Evolutionary conservation across 1,140 invertebrate species (phyloP).

Genomic region (Globodera rostochiensis): DNA sequence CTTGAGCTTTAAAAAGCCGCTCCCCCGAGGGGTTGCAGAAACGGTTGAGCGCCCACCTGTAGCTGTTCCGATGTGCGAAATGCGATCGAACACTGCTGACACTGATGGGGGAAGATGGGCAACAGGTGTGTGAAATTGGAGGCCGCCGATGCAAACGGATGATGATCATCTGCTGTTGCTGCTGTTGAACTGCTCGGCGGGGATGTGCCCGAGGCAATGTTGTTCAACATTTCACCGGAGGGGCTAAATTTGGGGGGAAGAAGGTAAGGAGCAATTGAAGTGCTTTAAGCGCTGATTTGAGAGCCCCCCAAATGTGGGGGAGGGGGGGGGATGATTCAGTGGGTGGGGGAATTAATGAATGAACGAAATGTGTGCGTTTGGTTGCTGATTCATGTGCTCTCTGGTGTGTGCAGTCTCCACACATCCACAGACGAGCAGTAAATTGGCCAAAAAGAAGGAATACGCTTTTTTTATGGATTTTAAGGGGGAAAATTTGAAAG

Average conservation of each 20-base stretch:
- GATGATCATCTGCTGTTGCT: background rate
- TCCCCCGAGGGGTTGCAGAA: constrained; percentile 38
- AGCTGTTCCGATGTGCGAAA: constrained; percentile 49
- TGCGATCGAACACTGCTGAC: constrained; percentile 49
- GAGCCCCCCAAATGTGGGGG: no score
- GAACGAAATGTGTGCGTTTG: background rate
- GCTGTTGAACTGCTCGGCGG: background rate
- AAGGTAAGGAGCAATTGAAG: no score
- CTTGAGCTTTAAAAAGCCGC: no score
- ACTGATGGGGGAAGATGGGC: constrained; percentile 48
- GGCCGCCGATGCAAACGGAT: no score
- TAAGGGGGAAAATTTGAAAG: no score
- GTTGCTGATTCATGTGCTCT: background rate
- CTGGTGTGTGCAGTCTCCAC: no score
- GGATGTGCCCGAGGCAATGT: background rate
- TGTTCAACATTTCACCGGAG: background rate
- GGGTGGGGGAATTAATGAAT: constrained; percentile 10
- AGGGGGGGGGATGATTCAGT: background rate
- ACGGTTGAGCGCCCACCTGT: constrained; percentile 38
- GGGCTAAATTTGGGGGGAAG: background rate
- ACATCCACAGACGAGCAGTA: no score
- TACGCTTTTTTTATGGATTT: background rate
- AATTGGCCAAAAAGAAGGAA: no score
- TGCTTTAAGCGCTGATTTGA: no score
- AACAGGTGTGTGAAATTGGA: background rate